Base-by-base conservation (phyloP, 2,797 vertebrate genomes). In the Trematomus bernacchii region DNA sequence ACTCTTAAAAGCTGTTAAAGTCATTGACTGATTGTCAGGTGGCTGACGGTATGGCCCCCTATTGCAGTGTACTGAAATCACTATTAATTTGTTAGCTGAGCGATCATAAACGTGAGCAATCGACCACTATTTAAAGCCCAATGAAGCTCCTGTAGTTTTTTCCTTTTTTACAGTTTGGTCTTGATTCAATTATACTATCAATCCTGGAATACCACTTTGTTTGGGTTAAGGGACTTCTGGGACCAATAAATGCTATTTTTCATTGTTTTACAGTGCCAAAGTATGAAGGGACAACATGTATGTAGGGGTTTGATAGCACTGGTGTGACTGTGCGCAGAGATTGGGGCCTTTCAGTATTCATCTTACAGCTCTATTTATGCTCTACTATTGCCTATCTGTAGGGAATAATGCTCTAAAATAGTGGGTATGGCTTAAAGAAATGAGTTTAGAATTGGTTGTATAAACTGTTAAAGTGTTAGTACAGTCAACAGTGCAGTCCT, bases 21-120 rank as follows among this genome's bases (percentile, higher is more conserved):
- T 85, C 80, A 84, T 64, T 86, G 82, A 77, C 68, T 83, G 75
- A 64, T 84, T 81, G 79, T 77, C 79, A 83, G 79, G 78, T 64
- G 59, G 79, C 79, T 69, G 81, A 80, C 54, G 61, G 81, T 64
- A 77, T 60, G 6, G 65, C 52, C 79, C 66, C 77, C 59, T 2
- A 37, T 37, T 37, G 33, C 33, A 37, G 8, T 37, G 8, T 7
- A 2, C 66, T 81, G 73, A 80, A 87, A 83, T 79, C 61, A 50
- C 60, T 65, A 57, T 71, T 82, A 60, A 80, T 83, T 80, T 79
- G 66, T 70, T 47, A 21, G 59, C 44, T 9, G 8, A 30, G 27
- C 3, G 11, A 14, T 71, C 71, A 87, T 80, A 77, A 71, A 82
- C n/a, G 50, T 30, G n/a, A 30, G 6, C 18, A 40, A 80, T 80